Evolutionary conservation across 2,113 vertebrate genomes (phyloP).

Genomic region (Opisthocomus hoazin): DNA sequence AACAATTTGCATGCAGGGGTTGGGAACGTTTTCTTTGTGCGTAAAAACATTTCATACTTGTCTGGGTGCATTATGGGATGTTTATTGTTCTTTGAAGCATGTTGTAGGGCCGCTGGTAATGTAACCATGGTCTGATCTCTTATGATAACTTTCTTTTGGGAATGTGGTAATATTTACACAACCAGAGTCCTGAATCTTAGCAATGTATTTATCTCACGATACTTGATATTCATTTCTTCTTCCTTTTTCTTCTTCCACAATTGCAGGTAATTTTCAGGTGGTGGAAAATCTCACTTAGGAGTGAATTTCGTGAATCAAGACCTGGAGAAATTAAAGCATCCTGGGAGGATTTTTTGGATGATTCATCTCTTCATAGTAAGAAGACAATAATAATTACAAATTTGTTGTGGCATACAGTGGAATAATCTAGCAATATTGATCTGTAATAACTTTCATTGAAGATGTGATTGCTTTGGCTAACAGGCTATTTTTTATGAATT

Average conservation of each 20-base stretch:
- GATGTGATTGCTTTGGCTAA: neutral
- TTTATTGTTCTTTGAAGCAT: neutral
- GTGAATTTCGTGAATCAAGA: constrained; percentile 52
- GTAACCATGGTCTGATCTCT: neutral
- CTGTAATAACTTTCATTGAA: neutral
- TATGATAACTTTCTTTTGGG: neutral
- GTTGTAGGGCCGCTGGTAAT: neutral
- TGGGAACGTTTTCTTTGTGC: neutral
- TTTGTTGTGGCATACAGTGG: neutral
- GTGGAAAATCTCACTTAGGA: constrained; percentile 75
- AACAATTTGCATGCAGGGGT: neutral
- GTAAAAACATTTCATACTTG: neutral
- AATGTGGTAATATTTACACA: neutral
- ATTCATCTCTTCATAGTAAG: constrained; percentile 71
- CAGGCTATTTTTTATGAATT: neutral
- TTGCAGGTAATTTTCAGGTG: constrained; percentile 73
- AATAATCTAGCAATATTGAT: neutral
- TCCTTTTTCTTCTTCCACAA: neutral
- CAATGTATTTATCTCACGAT: neutral
- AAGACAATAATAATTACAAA: neutral
- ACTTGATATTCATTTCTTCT: neutral
- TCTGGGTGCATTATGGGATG: neutral
- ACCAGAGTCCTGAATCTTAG: neutral
- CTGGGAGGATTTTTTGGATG: constrained; percentile 67
- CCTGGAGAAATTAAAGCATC: constrained; percentile 68